Conservation (phyloP, 2,797 vertebrate species). For the Acanthopagrus latus region DNA sequence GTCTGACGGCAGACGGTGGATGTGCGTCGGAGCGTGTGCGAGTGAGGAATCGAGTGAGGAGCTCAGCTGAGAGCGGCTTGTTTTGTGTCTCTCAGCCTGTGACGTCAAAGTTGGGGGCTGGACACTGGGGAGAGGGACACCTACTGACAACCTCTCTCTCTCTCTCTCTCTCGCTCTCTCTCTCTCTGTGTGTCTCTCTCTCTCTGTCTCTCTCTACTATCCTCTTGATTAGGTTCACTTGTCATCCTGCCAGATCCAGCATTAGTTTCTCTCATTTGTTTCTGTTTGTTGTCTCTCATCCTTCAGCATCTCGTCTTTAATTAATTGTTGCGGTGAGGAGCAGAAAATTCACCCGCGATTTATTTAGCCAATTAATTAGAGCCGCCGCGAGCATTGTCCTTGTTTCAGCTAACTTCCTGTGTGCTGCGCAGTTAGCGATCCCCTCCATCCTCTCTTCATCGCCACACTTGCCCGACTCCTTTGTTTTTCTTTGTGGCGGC, state of each 20-base stretch:
- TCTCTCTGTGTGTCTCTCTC: slow-evolving; percentile 23
- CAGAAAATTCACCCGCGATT: not conserved
- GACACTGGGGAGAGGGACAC: slow-evolving; percentile 74
- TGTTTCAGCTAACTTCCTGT: no score
- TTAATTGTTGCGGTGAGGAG: not conserved
- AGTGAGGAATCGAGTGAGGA: slow-evolving; percentile 57
- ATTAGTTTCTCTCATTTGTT: not conserved
- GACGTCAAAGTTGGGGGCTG: slow-evolving; percentile 85
- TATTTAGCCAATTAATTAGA: not conserved
- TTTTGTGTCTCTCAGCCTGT: slow-evolving; percentile 87
- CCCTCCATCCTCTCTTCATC: no score
- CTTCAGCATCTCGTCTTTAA: no score
- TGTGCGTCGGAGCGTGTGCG: slow-evolving; percentile 51
- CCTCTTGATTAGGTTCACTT: slow-evolving; percentile 37
- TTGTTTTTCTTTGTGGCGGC: no score
- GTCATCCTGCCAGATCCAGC: slow-evolving; percentile 9
- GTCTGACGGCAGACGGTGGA: slow-evolving; percentile 51
- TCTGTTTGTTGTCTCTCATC: no score
- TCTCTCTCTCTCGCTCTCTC: slow-evolving; percentile 1
- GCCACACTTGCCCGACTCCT: no score
- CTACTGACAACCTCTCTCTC: slow-evolving; percentile 53
- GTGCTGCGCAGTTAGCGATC: no score
- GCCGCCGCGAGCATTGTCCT: no score
- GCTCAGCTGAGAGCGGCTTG: slow-evolving; percentile 76
- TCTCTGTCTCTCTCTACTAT: slow-evolving; percentile 4